Conservation (phyloP, 2,113 vertebrate genomes). For the Paramormyrops kingsleyae region DNA sequence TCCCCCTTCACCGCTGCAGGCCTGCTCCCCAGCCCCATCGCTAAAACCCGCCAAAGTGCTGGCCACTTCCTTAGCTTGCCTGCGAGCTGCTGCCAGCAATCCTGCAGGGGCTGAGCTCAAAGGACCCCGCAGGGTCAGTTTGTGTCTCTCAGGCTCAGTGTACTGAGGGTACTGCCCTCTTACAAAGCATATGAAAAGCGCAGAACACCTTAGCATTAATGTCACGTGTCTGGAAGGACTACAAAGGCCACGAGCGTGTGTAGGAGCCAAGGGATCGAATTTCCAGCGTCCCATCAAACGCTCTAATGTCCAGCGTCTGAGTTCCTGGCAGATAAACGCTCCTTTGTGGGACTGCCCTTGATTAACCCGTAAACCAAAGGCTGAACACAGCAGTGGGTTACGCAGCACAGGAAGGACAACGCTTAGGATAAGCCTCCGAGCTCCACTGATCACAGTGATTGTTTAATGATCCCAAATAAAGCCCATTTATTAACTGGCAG, state of each 20-base stretch:
- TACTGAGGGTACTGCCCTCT: constrained; percentile 3
- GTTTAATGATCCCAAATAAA: background rate
- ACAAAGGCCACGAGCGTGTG: constrained; percentile 23
- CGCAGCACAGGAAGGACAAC: background rate
- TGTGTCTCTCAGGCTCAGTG: constrained; percentile 8
- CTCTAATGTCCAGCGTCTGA: constrained; percentile 19
- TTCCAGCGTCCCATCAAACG: background rate
- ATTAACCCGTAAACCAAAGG: background rate
- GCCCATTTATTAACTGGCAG: background rate
- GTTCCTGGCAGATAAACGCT: constrained; percentile 3
- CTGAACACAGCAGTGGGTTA: background rate
- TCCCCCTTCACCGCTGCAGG: constrained; percentile 28
- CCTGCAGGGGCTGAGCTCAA: constrained; percentile 31
- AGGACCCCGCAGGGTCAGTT: constrained; percentile 28
- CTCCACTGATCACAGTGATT: background rate
- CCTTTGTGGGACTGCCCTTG: constrained; percentile 13
- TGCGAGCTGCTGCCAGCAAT: constrained; percentile 31
- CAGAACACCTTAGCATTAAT: constrained; percentile 19
- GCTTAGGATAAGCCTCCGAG: background rate
- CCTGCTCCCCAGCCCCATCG: constrained; percentile 16
- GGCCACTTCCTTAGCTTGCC: background rate
- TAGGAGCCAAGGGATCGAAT: constrained; percentile 2
- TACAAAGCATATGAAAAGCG: background rate
- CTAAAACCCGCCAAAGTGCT: constrained; percentile 31
- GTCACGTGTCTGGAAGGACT: constrained; percentile 21